Conservation (phyloP, 2,888 invertebrate genomes). For the Drosophila mimetica region DNA sequence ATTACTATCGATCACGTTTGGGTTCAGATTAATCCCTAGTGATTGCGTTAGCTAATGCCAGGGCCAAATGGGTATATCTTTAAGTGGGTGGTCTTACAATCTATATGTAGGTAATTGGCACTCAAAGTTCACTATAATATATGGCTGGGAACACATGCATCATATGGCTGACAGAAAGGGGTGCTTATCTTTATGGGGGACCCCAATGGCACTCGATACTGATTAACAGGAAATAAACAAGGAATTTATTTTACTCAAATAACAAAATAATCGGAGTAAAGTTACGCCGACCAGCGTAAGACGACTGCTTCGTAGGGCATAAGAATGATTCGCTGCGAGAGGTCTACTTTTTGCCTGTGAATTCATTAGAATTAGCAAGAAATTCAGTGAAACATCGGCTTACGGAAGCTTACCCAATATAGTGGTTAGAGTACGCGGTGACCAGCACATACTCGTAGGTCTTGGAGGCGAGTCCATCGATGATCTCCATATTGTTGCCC, state of each 20-base stretch:
- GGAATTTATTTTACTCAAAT: not conserved
- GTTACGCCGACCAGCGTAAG: conserved; percentile 65
- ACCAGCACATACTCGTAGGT: conserved; percentile 73
- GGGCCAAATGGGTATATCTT: conserved; percentile 12
- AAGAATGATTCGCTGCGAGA: conserved; percentile 58
- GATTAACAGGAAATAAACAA: conserved; percentile 28
- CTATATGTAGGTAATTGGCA: conserved; percentile 14
- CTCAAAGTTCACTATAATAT: conserved; percentile 8
- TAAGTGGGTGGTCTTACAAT: conserved; percentile 20
- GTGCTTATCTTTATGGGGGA: conserved; percentile 40
- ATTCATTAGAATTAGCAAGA: not conserved
- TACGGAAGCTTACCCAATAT: conserved; percentile 62
- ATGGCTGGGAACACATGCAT: conserved; percentile 19
- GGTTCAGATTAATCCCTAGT: conserved; percentile 4
- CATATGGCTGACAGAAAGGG: conserved; percentile 14
- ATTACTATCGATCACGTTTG: not conserved
- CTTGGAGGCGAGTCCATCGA: conserved; percentile 58
- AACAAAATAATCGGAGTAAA: not conserved
- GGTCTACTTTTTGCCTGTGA: conserved; percentile 66
- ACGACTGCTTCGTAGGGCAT: conserved; percentile 80
- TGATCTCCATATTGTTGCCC: conserved; percentile 70
- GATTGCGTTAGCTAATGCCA: conserved; percentile 9
- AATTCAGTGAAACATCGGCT: not conserved
- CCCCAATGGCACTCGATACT: conserved; percentile 18
- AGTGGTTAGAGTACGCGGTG: conserved; percentile 69